Evolutionary conservation across 2,797 vertebrate genomes (phyloP), one percentile per base, ranked within the genome.

Genomic region (Melopsittacus undulatus): DNA sequence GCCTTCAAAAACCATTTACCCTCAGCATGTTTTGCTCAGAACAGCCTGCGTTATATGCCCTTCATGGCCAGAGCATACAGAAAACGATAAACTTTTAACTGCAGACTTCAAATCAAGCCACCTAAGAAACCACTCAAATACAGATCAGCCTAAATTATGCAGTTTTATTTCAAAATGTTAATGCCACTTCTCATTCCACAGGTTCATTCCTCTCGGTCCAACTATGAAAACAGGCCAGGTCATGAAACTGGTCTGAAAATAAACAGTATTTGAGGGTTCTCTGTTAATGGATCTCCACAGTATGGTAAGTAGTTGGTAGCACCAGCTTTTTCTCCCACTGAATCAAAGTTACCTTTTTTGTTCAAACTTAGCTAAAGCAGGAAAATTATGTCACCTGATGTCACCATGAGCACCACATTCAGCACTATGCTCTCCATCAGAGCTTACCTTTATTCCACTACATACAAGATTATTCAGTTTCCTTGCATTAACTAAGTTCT

Each of bases 401-500:
- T 72, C 18, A 52, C 21, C 6, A 5, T 5, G 26, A 83, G 8
- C 30, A 92, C 23, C 30, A 77, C 57, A 83, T 43, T 70, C 67
- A 89, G 61, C 46, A 17, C 6, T 1, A 36, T 2, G 18, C 11
- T 59, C 56, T 83, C 75, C 34, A 64, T 57, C 24, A 36, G 5
- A 3, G 21, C 78, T 73, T 73, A 46, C 15, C 59, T 87, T 66
- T 48, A n/a, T 32, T 19, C 17, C 23, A 5, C 4, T 29, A 72
- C 2, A 26, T 17, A 73, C 4, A 42, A 59, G 73, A 76, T 76
- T 43, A 82, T 49, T 74, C 0, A 0, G 23, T 87, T 92, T 93
- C 80, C 97, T 97, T 97, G 95, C 97, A 95, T 96, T 77, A 96
- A 95, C 85, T 91, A 63, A 51, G 70, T 51, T 91, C 57, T 63